Percentiles rank a stretch among this genome's conserved stretches.
Conservation (phyloP, 2,113 vertebrate species). For the Eulemur rufifrons region DNA sequence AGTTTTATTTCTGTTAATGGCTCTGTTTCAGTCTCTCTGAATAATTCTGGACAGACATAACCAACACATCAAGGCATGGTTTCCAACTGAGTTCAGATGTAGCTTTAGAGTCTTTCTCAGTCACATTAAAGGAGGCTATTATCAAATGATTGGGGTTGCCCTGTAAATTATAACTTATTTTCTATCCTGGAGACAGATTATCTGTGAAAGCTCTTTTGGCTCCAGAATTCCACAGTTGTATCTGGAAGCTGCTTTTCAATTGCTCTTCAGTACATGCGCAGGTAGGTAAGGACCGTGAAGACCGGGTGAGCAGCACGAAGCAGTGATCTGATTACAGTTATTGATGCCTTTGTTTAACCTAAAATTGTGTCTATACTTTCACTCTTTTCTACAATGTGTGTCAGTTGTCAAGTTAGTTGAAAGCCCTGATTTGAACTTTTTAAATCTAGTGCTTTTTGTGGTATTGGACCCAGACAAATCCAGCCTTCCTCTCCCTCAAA, state of each 20-base stretch:
- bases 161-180: neutral
- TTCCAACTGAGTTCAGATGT: neutral
- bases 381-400: neutral
- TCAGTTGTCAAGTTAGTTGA: neutral
- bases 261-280: neutral
- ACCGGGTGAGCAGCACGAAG: neutral
- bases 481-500: neutral
- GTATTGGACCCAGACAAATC: neutral
- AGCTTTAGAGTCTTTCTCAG: neutral
- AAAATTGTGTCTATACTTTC: neutral
- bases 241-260: neutral
- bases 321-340: neutral
- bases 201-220: neutral
- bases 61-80: neutral
- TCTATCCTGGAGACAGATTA: neutral
- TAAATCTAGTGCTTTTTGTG: neutral
- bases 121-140: neutral
- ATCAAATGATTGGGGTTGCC: neutral
- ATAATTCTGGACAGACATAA: neutral
- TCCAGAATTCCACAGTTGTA: neutral
- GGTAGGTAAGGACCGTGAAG: neutral
- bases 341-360: neutral
- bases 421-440: slow-evolving; percentile 1
- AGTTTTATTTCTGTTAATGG: neutral
- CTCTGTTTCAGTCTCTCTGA: neutral